These are phyloP conservation scores for Tenebrosternarchus preto DNA, from an alignment of 2,113 vertebrate species.

Conservation along the genomic window DNA sequence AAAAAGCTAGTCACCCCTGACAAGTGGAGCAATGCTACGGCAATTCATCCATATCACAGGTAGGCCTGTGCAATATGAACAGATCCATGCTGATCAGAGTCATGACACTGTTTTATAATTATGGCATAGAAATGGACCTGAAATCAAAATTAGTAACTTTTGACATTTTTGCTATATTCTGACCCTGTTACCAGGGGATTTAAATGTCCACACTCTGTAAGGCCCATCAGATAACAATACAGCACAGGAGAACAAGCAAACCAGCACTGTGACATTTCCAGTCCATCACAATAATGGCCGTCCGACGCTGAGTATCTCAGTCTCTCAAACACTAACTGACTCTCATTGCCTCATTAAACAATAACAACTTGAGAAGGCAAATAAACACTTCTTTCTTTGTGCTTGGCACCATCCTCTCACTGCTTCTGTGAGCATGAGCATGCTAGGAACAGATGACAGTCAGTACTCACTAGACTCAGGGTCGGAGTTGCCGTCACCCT, in stretches of 20 bases:
- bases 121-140: slow-evolving; percentile 50
- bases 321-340: slow-evolving; percentile 47
- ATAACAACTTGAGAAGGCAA: slow-evolving; percentile 59
- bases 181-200: slow-evolving; percentile 42
- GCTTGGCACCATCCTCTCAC: background rate
- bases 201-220: slow-evolving; percentile 37
- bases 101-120: slow-evolving; percentile 49
- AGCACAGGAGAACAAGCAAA: slow-evolving; percentile 32
- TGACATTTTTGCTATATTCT: slow-evolving; percentile 33
- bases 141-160: slow-evolving; percentile 57
- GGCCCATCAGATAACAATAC: slow-evolving; percentile 42
- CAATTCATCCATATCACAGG: slow-evolving; percentile 56
- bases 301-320: slow-evolving; percentile 38
- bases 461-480: slow-evolving; percentile 93
- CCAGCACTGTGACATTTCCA: slow-evolving; percentile 23
- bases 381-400: slow-evolving; percentile 56
- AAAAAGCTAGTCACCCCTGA: slow-evolving; percentile 51
- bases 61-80: slow-evolving; percentile 49
- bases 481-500: slow-evolving; percentile 97
- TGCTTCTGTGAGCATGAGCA: background rate
- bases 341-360: slow-evolving; percentile 54
- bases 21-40: slow-evolving; percentile 53
- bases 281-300: slow-evolving; percentile 52
- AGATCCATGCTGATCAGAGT: slow-evolving; percentile 59
- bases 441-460: slow-evolving; percentile 10